Evolutionary conservation across 2,797 vertebrate species (phyloP).

Genomic region (Philypnodon macrostomus): DNA sequence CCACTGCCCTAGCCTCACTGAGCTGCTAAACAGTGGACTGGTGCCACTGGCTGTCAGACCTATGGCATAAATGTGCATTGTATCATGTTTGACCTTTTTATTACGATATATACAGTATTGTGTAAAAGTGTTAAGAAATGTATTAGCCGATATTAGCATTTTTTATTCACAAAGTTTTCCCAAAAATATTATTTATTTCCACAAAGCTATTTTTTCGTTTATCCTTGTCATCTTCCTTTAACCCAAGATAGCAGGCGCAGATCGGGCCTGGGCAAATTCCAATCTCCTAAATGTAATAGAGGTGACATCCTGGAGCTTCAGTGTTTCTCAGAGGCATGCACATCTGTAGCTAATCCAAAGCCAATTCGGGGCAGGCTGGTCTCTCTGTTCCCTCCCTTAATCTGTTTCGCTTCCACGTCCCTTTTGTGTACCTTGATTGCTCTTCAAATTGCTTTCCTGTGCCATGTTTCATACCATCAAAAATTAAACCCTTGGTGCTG

Average conservation of each 20-base stretch:
- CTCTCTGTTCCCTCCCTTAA: slow-evolving; percentile 62
- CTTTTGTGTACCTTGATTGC: slow-evolving; percentile 77
- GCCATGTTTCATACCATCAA: slow-evolving; percentile 63
- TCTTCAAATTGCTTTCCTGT: slow-evolving; percentile 74
- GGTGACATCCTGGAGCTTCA: slow-evolving; percentile 50
- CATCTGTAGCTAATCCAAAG: slow-evolving; percentile 65
- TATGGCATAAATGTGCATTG: slow-evolving; percentile 23
- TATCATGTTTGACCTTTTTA: slow-evolving; percentile 15
- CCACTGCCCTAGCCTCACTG: slow-evolving; percentile 27
- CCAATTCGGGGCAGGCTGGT: slow-evolving; percentile 47
- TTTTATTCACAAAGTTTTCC: no score
- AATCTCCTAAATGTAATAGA: slow-evolving; percentile 61
- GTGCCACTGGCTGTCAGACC: slow-evolving; percentile 32
- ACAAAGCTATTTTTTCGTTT: slow-evolving; percentile 14
- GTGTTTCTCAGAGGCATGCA: slow-evolving; percentile 50
- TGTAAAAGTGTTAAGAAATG: slow-evolving; percentile 15
- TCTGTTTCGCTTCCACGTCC: slow-evolving; percentile 67
- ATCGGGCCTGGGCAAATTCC: slow-evolving; percentile 42
- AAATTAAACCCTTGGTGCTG: slow-evolving; percentile 66
- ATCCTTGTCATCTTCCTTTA: slow-evolving; percentile 22
- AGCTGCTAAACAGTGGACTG: slow-evolving; percentile 30
- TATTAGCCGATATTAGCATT: no score
- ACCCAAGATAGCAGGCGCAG: slow-evolving; percentile 18
- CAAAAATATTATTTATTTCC: background rate
- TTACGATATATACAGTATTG: slow-evolving; percentile 8